Evolutionary conservation across 1,140 invertebrate species (phyloP).

Genomic region (Apolygus lucorum): DNA sequence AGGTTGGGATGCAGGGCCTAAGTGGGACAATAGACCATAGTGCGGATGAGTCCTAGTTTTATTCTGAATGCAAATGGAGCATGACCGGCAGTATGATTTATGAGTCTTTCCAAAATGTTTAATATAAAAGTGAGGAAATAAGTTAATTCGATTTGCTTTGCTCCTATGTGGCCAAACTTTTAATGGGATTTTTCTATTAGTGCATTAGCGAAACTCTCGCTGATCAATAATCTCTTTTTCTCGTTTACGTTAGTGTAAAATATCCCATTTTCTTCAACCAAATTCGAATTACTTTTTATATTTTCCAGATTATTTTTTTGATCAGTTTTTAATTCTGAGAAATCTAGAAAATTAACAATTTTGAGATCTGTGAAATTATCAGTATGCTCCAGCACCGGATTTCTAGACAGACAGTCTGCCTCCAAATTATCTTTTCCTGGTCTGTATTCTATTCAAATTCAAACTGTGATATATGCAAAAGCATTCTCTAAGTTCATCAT

Average conservation of each 20-base stretch:
- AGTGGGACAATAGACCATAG: neutral
- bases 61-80: slow-evolving; percentile 34
- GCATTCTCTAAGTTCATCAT: slow-evolving; percentile 27
- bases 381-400: slow-evolving; percentile 19
- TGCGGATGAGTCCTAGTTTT: slow-evolving; percentile 14
- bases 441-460: slow-evolving; percentile 24
- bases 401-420: slow-evolving; percentile 10
- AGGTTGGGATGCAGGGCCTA: slow-evolving; percentile 28
- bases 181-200: slow-evolving; percentile 16
- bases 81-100: slow-evolving; percentile 34
- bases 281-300: neutral
- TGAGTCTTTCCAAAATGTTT: slow-evolving; percentile 28
- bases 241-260: neutral
- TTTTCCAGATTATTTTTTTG: slow-evolving; percentile 5
- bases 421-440: slow-evolving; percentile 26
- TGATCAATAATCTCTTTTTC: slow-evolving; percentile 15
- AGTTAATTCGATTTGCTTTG: neutral
- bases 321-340: slow-evolving; percentile 16
- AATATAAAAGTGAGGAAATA: slow-evolving; percentile 29
- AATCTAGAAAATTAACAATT: slow-evolving; percentile 8
- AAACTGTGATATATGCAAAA: slow-evolving; percentile 26
- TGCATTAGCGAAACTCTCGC: slow-evolving; percentile 17
- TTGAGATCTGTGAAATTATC: neutral
- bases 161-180: slow-evolving; percentile 11
- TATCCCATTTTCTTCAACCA: neutral